Base-by-base conservation (phyloP, 2,888 invertebrate species). In the Apotomis capreana region DNA sequence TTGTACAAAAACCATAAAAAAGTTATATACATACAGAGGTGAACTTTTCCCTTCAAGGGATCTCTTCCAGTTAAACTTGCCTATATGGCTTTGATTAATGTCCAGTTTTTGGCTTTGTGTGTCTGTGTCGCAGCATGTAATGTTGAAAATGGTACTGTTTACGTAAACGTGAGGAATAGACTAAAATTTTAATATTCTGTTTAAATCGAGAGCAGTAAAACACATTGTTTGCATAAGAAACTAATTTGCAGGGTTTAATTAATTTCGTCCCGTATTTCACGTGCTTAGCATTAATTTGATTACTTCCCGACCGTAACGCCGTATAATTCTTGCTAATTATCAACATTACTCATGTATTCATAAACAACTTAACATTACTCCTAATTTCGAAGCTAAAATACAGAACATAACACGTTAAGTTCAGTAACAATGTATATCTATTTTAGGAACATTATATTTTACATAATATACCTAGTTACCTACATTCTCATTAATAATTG, bases 251-350 rank as follows among this genome's bases (percentile, higher is more conserved):
- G 46, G 55, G 9, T 65, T 55, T 65, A 65, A 65, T 65, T 57
- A 65, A 57, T 65, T 44, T 46, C n/a, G 6, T 46, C n/a, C 65
- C 44, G 65, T 57, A 49, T 10, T 57, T 57, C 57, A 46, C 65
- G 65, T 65, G 65, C 65, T 65, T 65, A 65, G 36, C 5, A 57
- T 65, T 46, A 55, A 65, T 65, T 65, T 57, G 10, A 44, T 65
- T 65, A 65, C 55, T 52, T 65, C 36, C 55, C 57, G n/a, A 36
- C 65, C 57, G 12, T 65, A 46, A 57, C 54, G 36, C 46, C 36
- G 44, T 65, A 65, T n/a, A 65, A 46, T 65, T 46, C 49, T 36
- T 46, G n/a, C 26, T 65, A 65, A 65, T 65, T 65, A 65, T 57
- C 26, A 55, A 46, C 57, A 65, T 65, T 46, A 57, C 26, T 65